Evolutionary conservation across 2,113 vertebrate genomes (phyloP), one percentile per base, ranked within the genome.

Genomic region (Channa maculata): DNA sequence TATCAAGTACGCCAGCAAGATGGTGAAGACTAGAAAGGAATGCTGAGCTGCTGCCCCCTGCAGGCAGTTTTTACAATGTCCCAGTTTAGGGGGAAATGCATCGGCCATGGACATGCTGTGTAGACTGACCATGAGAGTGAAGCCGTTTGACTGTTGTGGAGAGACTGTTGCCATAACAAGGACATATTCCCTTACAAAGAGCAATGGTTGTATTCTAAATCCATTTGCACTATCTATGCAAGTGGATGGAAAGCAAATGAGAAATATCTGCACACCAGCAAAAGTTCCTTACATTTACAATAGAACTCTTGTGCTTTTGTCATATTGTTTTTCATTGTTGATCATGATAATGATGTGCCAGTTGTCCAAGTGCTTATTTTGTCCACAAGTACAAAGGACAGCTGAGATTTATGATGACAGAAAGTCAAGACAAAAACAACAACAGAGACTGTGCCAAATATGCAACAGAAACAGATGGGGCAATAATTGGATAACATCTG

Each of bases 1-100:
- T 1, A 71, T 97, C 80, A 96, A 95, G 65, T 98, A 98, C 15
- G 90, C 94, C 83, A 97, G 95, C 86, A 98, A 96, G 93, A 92
- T 90, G 48, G 92, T 98, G 71, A 95, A 94, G 83, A 97, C 96
- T 54, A 95, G 96, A 75, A 96, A 94, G 88, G 95, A 95, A 36
- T 97, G 96, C 49, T 97, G 90, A 97, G 81, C 80, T 87, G 65
- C 72, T 1, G 84, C 84, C 87, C 83, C 75, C 87, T 87, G 64
- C 51, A 83, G 90, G 91, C 78, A 50, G 52, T 49, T 83, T 78
- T 76, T 15, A 68, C 79, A 89, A 69, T 88, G 82, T 84, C 76
- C 88, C 80, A 41, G 37, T 84, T 69, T 6, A 73, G 71, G 79
- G 77, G 71, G 39, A 69, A 76, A 70, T n/a, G 74, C 65, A 62